Evolutionary conservation across 2,797 vertebrate genomes (phyloP), one percentile per base, ranked within the genome.

Genomic region (Trematomus bernacchii): DNA sequence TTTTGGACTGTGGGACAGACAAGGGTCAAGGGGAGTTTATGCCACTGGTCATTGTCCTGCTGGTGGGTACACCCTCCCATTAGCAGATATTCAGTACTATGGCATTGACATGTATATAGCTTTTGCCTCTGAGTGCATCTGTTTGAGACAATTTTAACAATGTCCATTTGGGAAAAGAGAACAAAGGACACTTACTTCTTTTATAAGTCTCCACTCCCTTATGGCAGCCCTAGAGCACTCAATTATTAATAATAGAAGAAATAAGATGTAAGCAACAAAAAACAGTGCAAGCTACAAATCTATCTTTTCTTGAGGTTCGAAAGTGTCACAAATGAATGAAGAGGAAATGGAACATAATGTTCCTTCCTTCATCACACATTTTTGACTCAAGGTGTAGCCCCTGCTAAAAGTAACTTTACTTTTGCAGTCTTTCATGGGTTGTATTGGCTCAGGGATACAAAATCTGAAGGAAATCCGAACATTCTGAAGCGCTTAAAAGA

Each of bases 101-200:
- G 83, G 58, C 2, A 85, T 77, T 94, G 89, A 92, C 91, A 93
- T 60, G 67, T 87, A 73, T 89, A 89, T 66, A 67, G 50, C 47
- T 85, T 73, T 71, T 64, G 21, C 47, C 64, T 73, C 62, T 54
- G 55, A 73, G 52, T 67, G 58, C 5, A 15, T 82, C 69, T 71
- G 27, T 66, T 42, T 65, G 54, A 21, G 80, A 88, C 88, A 89
- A 91, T 87, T 54, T 67, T 23, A 44, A 66, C 69, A 71, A 71
- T 65, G 27, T 58, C 64, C 12, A 54, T 83, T 73, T 80, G 11
- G 65, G 69, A 66, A 63, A 59, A 37, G 10, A 27, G 13, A 66
- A 72, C 44, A 80, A 76, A 79, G 43, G 67, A 68, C 15, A 48
- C 10, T 59, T 1, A 15, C 23, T 10, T 37, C 53, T 18, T 61